Base-by-base conservation (phyloP, 2,113 vertebrate genomes). In the Anarrhichthys ocellatus region DNA sequence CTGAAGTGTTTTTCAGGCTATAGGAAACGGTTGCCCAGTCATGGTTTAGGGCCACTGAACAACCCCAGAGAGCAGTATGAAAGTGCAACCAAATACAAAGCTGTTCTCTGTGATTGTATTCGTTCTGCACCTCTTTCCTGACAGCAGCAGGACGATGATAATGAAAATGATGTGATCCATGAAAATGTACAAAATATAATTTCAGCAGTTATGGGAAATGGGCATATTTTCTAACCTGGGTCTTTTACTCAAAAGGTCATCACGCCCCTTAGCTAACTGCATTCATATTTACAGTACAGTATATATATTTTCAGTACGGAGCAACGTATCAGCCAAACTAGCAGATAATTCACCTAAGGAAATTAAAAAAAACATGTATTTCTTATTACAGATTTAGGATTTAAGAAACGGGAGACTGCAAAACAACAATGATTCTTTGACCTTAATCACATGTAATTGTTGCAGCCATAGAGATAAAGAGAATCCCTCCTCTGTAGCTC, bases 141-240 rank as follows among this genome's bases (percentile, higher is more conserved):
- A 8, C 42, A 14, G 22, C n/a, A 70, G 32, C 10, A 11, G 36
- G 18, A 42, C 4, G 58, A 29, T 40, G 44, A 54, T 24, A n/a
- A 65, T 75, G 9, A 27, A 38, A 40, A 54, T 14, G 14, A 44
- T 36, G 32, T 79, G 48, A 78, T 62, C 40, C 65, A 50, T 70
- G 15, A 40, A 29, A 2, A 9, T 18, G 8, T 34, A 10, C 42
- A 62, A 34, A 48, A 61, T 46, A 36, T 59, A 0, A 34, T 44
- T 44, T n/a, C 17, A 20, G 14, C 6, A 0, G 56, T 38, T n/a
- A 13, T 36, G 22, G 18, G 50, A 50, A 62, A 36, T 71, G 17
- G 54, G 18, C 36, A 5, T 40, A 20, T 27, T 54, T 65, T 38
- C 7, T 22, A 42, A 20, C 36, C 36, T 24, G n/a, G 36, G 24